These are phyloP conservation scores for Heliangelus exortis DNA, from an alignment of 2,797 vertebrate genomes.

Conservation along the genomic window DNA sequence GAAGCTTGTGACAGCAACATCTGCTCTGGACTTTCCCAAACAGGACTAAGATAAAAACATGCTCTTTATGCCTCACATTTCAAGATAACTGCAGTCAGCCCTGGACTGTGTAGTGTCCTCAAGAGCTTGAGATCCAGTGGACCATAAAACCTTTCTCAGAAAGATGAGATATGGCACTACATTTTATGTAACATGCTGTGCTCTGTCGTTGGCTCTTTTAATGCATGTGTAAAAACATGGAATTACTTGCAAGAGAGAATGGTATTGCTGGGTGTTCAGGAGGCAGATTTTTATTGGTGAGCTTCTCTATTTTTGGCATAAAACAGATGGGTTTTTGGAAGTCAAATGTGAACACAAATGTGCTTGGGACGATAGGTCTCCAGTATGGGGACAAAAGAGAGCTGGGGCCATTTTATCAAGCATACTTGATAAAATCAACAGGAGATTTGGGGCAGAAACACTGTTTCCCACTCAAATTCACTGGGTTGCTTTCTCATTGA, in stretches of 20 bases:
- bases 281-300: not conserved
- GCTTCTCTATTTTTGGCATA: not conserved
- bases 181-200: conserved; percentile 20
- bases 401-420: no score
- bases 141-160: conserved; percentile 22
- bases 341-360: not conserved
- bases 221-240: not conserved
- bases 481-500: not conserved
- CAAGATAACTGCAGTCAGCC: not conserved
- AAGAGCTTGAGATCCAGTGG: conserved; percentile 15
- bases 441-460: not conserved
- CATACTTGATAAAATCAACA: not conserved
- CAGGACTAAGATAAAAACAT: not conserved
- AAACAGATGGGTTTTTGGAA: not conserved
- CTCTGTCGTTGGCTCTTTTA: not conserved
- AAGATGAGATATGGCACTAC: conserved; percentile 38
- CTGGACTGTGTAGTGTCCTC: not conserved
- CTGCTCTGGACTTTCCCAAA: not conserved
- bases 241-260: not conserved
- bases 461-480: not conserved
- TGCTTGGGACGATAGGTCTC: not conserved
- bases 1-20: not conserved
- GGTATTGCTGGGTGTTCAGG: not conserved
- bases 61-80: not conserved
- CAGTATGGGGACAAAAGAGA: not conserved